Base-by-base conservation (phyloP, 2,888 invertebrate genomes). In the Diarsia rubi region DNA sequence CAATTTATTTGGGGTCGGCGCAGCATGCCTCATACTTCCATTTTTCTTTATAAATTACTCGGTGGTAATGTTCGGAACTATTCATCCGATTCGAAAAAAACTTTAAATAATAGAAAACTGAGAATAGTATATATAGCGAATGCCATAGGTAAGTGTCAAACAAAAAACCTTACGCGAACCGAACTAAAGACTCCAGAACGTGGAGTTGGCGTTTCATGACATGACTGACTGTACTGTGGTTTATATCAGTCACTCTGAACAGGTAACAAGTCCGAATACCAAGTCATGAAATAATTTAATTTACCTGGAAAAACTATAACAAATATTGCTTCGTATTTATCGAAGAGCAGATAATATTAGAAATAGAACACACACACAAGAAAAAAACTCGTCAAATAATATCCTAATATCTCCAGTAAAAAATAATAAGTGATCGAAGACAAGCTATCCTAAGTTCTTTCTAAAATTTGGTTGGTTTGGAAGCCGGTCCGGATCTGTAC, bases 401-500 rank as follows among this genome's bases (percentile, higher is more conserved):
- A 57, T 14, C 2, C 6, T 54, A n/a, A 11, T 19, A 24, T 14
- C n/a, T 24, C 24, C n/a, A 12, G 52, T 14, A 14, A 52, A 52
- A n/a, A 24, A 2, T 52, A 24, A 24, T 24, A 12, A 24, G 4
- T 42, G 16, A 11, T 14, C 4, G 14, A 49, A 66, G 5, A 49
- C 3, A 64, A 21, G 8, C 21, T 19, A 9, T 11, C 16, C 6
- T 12, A 63, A 37, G 24, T n/a, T n/a, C 9, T 8, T 8, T 31
- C 14, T n/a, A n/a, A n/a, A n/a, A n/a, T n/a, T n/a, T n/a, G 16
- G 5, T 54, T 21, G 5, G 16, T 72, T 24, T 14, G 5, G 57
- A 37, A 54, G 8, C 14, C 31, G 8, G 8, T 12, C 16, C n/a
- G n/a, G n/a, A 4, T 79, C 57, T 79, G 69, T 3, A 69, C 45